Base-by-base conservation (phyloP, 2,888 invertebrate genomes). In the Stictocephala bisonia region DNA sequence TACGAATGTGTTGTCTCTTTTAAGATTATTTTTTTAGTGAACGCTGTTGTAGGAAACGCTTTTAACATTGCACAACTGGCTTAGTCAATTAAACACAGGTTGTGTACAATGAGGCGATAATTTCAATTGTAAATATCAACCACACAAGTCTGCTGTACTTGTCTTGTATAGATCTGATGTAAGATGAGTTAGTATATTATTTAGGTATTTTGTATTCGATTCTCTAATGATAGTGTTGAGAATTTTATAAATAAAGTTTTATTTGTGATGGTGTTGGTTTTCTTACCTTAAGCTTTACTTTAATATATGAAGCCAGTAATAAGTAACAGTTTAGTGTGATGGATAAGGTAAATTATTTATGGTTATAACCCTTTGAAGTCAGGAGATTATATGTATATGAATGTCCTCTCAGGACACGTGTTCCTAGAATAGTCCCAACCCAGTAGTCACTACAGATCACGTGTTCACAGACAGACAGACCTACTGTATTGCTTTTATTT, bases 11-110 rank as follows among this genome's bases (percentile, higher is more conserved):
- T 51, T 68, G 68, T 68, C 50, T 27, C 22, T 51, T 51, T 68
- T 68, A 50, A 68, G 22, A 68, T 68, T 68, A 68, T 68, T 68
- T 68, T 68, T 68, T 51, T 68, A 68, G 20, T 51, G 51, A 51
- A 56, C 15, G 56, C 29, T 56, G 56, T 68, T 26, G 18, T 68
- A 68, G 50, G 31, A 50, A 48, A 29, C 51, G 68, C 68, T 68
- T 68, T 41, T 51, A 50, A 68, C 51, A 68, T 66, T 68, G 56
- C 56, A 56, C 56, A 56, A n/a, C n/a, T 56, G 11, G 56, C 56
- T 56, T 56, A 56, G 56, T 56, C 56, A 56, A 56, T 56, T 56
- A 56, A 56, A 56, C 31, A 29, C 15, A 29, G n/a, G 31, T 56
- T 56, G 56, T 56, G 56, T 56, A 56, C n/a, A 56, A 13, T 56